Conservation (phyloP, 2,797 vertebrate genomes). For the Tauraco hartlaubi region DNA sequence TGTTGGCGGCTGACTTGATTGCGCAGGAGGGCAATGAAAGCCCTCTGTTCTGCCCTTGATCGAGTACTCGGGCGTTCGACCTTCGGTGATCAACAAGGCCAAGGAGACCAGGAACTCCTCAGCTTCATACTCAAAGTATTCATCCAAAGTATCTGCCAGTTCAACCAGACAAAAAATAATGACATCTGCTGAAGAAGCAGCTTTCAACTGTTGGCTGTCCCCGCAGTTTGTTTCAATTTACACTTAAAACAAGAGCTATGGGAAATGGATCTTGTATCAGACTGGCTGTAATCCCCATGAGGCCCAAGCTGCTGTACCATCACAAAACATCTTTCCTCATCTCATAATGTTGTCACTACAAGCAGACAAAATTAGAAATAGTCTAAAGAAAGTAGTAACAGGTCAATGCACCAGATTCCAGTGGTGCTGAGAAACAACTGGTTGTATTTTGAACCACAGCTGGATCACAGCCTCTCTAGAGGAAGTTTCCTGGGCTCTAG, state of each 20-base stretch:
- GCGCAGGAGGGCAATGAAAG: slow-evolving; percentile 95
- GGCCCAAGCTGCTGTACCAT: background rate
- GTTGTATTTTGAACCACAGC: background rate
- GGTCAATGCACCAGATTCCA: background rate
- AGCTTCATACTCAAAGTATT: slow-evolving; percentile 97
- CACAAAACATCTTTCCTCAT: background rate
- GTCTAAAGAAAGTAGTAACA: background rate
- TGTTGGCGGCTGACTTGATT: slow-evolving; percentile 88
- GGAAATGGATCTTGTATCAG: background rate
- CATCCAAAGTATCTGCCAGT: slow-evolving; percentile 90
- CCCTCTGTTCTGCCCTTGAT: slow-evolving; percentile 97
- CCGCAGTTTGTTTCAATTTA: background rate
- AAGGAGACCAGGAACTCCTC: slow-evolving; percentile 98
- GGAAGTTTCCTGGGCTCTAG: background rate
- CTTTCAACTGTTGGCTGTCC: background rate
- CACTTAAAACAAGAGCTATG: background rate
- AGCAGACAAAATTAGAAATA: background rate
- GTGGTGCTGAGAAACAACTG: background rate
- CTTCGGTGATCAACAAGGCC: slow-evolving; percentile 96
- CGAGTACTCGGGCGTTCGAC: slow-evolving; percentile 94
- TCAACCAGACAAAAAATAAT: background rate
- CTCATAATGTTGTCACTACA: background rate
- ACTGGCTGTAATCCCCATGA: background rate
- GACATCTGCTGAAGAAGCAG: background rate
- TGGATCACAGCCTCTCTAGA: background rate